phyloP scores from a whole-genome alignment of 2,797 vertebrate species.

The Telmatherina bonti region DNA sequence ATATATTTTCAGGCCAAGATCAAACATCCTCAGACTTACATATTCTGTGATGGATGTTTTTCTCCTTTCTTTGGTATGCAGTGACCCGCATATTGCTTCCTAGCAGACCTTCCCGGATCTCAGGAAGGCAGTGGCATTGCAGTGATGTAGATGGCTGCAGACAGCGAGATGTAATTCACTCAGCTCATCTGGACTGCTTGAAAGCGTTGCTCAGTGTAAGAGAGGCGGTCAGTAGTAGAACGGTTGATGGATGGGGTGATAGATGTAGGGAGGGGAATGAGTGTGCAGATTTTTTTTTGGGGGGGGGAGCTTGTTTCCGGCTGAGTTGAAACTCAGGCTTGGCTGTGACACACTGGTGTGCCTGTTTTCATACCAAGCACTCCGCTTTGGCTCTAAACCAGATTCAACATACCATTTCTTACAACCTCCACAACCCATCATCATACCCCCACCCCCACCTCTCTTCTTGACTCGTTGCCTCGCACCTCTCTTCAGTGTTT shows the following conservation, averaged over 20 bases:
- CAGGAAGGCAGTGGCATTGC: constrained; percentile 31
- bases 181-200: constrained; percentile 66
- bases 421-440: constrained; percentile 30
- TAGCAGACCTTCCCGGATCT: constrained; percentile 16
- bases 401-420: constrained; percentile 42
- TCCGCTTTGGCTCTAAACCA: constrained; percentile 62
- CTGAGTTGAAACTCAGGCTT: constrained; percentile 70
- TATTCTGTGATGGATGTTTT: neutral
- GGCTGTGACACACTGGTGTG: constrained; percentile 76
- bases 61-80: constrained; percentile 11
- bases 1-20: constrained; percentile 41
- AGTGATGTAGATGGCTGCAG: constrained; percentile 46
- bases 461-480: constrained; percentile 50
- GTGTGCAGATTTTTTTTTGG: constrained; percentile 73
- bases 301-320: constrained; percentile 56
- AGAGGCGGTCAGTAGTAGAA: constrained; percentile 54
- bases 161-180: constrained; percentile 53
- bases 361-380: constrained; percentile 75
- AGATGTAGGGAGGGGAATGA: constrained; percentile 59
- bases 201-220: constrained; percentile 66
- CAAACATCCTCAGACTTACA: constrained; percentile 9
- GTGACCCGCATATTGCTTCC: constrained; percentile 16
- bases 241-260: constrained; percentile 58
- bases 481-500: constrained; percentile 38
- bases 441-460: constrained; percentile 33